phyloP scores from a whole-genome alignment of 2,888 invertebrate genomes.

The Melinaea menophilus region DNA sequence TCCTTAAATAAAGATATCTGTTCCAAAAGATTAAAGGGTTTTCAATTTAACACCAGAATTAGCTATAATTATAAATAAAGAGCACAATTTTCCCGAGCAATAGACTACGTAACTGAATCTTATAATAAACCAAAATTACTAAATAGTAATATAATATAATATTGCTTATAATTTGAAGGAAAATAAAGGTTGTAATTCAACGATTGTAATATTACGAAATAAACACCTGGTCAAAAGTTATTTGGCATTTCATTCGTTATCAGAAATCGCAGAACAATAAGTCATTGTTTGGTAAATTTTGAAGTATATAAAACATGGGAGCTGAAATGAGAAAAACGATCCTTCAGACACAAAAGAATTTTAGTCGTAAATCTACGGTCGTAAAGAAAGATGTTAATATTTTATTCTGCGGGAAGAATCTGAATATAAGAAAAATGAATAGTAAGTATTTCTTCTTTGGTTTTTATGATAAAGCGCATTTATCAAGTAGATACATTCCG shows the following conservation, averaged over 20 bases:
- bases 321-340: conserved; percentile 33
- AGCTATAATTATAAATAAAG: no score
- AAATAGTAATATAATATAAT: no score
- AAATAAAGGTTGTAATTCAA: no score
- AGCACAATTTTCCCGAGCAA: no score
- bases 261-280: conserved; percentile 53
- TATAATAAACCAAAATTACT: no score
- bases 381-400: conserved; percentile 5
- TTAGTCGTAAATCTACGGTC: conserved; percentile 28
- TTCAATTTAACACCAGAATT: no score
- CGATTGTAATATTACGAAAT: conserved; percentile 11
- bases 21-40: no score
- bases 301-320: conserved; percentile 62
- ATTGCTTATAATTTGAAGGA: no score
- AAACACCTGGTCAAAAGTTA: conserved; percentile 13
- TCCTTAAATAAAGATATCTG: no score
- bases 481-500: no score
- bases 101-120: no score
- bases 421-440: conserved; percentile 22
- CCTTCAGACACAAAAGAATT: conserved; percentile 22
- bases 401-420: not conserved
- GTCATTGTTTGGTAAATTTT: conserved; percentile 55
- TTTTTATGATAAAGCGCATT: conserved; percentile 2
- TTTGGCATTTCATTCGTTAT: conserved; percentile 44
- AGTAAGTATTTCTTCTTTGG: conserved; percentile 24